Base-by-base conservation (phyloP, 2,113 vertebrate genomes). In the Gambusia holbrooki region DNA sequence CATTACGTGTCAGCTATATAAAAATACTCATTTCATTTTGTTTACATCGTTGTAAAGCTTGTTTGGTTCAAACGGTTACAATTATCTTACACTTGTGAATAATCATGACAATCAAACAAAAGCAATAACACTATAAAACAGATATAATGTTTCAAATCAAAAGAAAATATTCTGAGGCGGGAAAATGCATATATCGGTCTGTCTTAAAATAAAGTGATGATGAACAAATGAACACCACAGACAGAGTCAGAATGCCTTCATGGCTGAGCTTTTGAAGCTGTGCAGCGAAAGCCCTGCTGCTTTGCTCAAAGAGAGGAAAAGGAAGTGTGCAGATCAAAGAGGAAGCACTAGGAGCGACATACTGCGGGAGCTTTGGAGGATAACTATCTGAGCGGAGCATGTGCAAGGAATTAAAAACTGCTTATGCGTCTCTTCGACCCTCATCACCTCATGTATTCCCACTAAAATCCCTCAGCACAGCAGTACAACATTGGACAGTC, bases 1-100 rank as follows among this genome's bases (percentile, higher is more conserved):
- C 93, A 93, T 92, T 90, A 95, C 94, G 94, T 93, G 93, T 91
- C 86, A 90, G 91, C 92, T 94, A 92, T 93, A 93, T 91, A 95
- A 95, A 94, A 95, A 94, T 94, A 95, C 93, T 94, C 92, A 93
- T 93, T 88, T 93, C 92, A 88, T 90, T 92, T 69, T 68, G 85
- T 90, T 90, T 87, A 92, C 87, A 91, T 85, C 84, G 65, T 78
- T 87, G 87, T 92, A 87, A 94, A 93, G 87, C 87, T 91, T 84
- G 90, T 92, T 89, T 93, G 87, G 92, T 92, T 93, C 86, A 77
- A 77, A 79, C 88, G 83, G 73, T 82, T 89, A 91, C 87, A 90
- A 83, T 82, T 88, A 90, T 88, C 84, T 62, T 92, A 92, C 77
- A 84, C 22, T 79, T 87, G 85, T 88, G 83, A 89, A 90, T 83